phyloP scores from a whole-genome alignment of 2,797 vertebrate species.

The Diceros bicornis region DNA sequence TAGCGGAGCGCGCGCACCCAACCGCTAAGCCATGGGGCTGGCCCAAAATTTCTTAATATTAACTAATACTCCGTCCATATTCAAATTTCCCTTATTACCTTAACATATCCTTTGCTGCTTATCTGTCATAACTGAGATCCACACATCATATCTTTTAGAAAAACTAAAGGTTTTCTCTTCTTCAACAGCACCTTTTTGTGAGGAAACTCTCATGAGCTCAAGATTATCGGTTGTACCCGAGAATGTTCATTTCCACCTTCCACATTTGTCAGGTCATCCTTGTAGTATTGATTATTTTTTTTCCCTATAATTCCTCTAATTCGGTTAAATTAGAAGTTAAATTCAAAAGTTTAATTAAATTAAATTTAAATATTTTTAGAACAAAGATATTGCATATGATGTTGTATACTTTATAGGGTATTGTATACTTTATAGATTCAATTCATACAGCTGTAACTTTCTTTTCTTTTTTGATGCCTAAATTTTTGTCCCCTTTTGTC shows the following conservation, averaged over 20 bases:
- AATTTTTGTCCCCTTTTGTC: not conserved
- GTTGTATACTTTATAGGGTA: not conserved
- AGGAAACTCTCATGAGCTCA: not conserved
- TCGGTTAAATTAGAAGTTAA: not conserved
- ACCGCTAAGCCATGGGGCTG: no score
- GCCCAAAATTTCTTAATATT: not conserved
- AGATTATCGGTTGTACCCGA: not conserved
- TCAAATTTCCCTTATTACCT: not conserved
- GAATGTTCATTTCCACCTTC: not conserved
- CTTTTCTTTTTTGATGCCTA: not conserved
- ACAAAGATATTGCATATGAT: not conserved
- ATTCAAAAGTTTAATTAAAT: not conserved
- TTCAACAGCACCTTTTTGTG: not conserved
- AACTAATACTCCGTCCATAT: not conserved
- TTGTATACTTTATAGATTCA: not conserved
- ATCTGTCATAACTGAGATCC: not conserved
- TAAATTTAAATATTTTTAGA: not conserved
- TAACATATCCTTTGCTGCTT: not conserved
- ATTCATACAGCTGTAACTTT: not conserved
- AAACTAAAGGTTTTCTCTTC: not conserved
- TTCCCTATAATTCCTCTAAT: not conserved
- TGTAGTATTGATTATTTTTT: not conserved
- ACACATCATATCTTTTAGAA: not conserved
- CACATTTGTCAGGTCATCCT: not conserved
- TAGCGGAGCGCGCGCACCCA: no score